Evolutionary conservation across 1,140 invertebrate genomes (phyloP), one percentile per base, ranked within the genome.

Genomic region (Drosophila repleta): DNA sequence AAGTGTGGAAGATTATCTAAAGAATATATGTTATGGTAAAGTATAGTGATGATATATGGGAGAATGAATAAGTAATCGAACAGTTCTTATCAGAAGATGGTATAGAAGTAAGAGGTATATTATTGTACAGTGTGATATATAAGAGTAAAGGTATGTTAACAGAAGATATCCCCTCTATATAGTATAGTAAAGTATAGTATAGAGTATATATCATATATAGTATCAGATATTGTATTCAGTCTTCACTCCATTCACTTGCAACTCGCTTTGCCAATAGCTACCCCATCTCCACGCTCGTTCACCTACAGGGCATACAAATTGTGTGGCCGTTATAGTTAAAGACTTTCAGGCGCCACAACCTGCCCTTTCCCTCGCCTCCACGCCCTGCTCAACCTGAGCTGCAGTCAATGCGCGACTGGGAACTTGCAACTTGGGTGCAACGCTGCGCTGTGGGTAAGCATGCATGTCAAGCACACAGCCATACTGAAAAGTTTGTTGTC

Each of bases 401-500:
- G 45, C 62, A 63, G 75, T 67, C 61, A 81, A 71, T 85, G 74
- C 57, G 68, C 39, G 55, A 57, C 55, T 45, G 55, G 39, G 15
- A 45, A 45, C 39, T 57, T 57, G 55, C 70, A 69, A 77, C 67
- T 71, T 84, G 81, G 64, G 81, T 84, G 79, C 49, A 74, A 70
- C 82, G 79, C 49, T 70, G 74, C 74, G 76, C 70, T 68, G 73
- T 46, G 69, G 57, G 65, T 87, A 87, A 87, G 74, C 82, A 84
- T 87, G 82, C 81, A 84, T 84, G 81, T 84, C 81, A 84, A 84
- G 81, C 74, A 84, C 81, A 84, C 77, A 70, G 69, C 74, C 66
- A 70, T 69, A 75, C 82, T 85, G 83, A 18, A 87, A 76, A 85
- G 82, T 85, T 85, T 85, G 74, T 87, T 88, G 82, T 82, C 78